Conservation (phyloP, 30 jellyfish, hydroid and myxozoan species). For the Turritopsis rubra region DNA sequence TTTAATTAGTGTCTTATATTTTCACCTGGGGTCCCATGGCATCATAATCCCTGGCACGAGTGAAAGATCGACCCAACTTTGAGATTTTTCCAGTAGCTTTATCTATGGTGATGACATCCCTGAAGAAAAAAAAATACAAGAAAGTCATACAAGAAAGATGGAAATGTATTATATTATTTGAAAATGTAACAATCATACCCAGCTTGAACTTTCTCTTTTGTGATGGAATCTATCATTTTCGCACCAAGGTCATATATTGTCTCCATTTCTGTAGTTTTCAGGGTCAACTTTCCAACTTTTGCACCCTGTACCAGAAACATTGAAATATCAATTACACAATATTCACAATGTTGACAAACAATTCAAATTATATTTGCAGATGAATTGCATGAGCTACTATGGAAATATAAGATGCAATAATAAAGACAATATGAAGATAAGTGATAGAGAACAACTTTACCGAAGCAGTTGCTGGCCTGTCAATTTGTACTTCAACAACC, state of each 20-base stretch:
- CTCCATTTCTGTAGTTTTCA: conserved; percentile 99
- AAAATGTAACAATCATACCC: no score
- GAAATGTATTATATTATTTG: no score
- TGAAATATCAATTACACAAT: neutral
- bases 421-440: neutral
- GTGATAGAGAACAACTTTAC: conserved; percentile 27
- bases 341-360: neutral
- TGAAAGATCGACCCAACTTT: conserved; percentile 92
- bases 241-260: conserved; percentile 95
- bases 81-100: conserved; percentile 98
- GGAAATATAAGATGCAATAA: neutral
- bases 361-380: neutral
- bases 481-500: conserved; percentile 98
- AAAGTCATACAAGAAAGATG: no score
- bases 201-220: conserved; percentile 97
- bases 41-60: conserved; percentile 95
- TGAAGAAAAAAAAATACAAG: conserved; percentile 26
- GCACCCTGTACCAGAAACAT: conserved; percentile 80
- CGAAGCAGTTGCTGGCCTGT: conserved; percentile 94
- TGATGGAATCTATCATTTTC: conserved; percentile 92
- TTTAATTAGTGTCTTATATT: neutral
- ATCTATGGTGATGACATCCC: conserved; percentile 96
- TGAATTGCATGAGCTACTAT: neutral
- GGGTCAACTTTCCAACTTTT: conserved; percentile 80
- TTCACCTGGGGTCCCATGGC: conserved; percentile 99